These are phyloP conservation scores for Dicranocentrus wangi DNA, from an alignment of 2,888 invertebrate genomes.

Conservation along the genomic window DNA sequence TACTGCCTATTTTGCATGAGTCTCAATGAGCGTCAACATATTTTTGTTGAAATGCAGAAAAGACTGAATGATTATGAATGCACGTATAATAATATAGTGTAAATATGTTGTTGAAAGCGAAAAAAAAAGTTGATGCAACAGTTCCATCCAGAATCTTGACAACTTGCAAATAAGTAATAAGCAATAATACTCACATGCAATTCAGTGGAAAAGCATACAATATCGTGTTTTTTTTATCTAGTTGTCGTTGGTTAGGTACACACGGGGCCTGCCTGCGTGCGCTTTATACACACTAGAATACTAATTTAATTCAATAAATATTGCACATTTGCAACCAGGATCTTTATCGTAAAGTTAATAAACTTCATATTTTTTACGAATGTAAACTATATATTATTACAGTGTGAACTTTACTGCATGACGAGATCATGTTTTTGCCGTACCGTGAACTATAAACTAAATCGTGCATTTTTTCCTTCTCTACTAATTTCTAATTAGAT, in stretches of 20 bases:
- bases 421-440: background rate
- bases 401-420: background rate
- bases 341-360: conserved; percentile 13
- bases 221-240: too few relatives aligned
- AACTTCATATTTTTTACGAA: background rate
- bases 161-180: too few relatives aligned
- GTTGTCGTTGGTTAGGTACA: too few relatives aligned
- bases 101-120: too few relatives aligned
- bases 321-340: conserved; percentile 16
- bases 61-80: background rate
- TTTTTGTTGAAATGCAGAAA: background rate
- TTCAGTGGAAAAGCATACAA: too few relatives aligned
- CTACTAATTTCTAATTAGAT: conserved; percentile 17
- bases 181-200: too few relatives aligned
- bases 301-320: background rate
- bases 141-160: too few relatives aligned
- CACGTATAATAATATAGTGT: background rate
- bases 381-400: background rate
- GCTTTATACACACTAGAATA: background rate
- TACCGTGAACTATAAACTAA: background rate
- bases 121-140: too few relatives aligned
- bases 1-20: background rate
- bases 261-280: background rate
- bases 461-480: conserved; percentile 20
- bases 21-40: background rate